phyloP scores from a whole-genome alignment of 2,888 invertebrate species.

The Xestia xanthographa region DNA sequence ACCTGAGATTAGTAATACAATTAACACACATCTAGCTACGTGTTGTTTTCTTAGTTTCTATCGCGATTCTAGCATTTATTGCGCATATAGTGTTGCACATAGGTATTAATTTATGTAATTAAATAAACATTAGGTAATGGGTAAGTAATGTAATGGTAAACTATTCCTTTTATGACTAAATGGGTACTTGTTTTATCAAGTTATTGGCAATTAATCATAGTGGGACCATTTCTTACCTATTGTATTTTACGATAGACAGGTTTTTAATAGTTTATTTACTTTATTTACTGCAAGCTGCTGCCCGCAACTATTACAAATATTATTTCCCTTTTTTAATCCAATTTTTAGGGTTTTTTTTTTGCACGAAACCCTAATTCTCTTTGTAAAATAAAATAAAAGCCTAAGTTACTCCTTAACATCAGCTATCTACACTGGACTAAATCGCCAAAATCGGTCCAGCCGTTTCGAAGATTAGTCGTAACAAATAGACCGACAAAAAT shows the following conservation, averaged over 20 bases:
- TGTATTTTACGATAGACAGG: neutral
- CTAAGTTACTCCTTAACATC: too few relatives aligned
- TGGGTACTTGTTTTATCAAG: neutral
- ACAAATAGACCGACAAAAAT: too few relatives aligned
- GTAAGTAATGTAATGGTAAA: constrained; percentile 37
- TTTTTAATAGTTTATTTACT: neutral
- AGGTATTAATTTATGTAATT: constrained; percentile 14
- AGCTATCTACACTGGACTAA: too few relatives aligned
- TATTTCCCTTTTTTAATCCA: too few relatives aligned
- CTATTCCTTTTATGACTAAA: neutral
- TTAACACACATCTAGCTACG: constrained; percentile 9
- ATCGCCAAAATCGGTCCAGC: too few relatives aligned
- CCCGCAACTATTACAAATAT: too few relatives aligned
- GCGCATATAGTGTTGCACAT: constrained; percentile 21
- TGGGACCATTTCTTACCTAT: neutral
- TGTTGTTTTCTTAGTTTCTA: constrained; percentile 17
- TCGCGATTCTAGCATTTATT: neutral
- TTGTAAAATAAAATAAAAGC: too few relatives aligned
- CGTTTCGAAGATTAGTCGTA: too few relatives aligned
- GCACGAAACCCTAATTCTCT: too few relatives aligned
- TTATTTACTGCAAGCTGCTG: too few relatives aligned
- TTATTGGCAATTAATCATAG: neutral
- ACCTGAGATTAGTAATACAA: constrained; percentile 19
- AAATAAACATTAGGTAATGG: constrained; percentile 27
- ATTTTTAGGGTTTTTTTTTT: too few relatives aligned